Conservation (phyloP, 2,888 invertebrate species). For the Unio delphinus region DNA sequence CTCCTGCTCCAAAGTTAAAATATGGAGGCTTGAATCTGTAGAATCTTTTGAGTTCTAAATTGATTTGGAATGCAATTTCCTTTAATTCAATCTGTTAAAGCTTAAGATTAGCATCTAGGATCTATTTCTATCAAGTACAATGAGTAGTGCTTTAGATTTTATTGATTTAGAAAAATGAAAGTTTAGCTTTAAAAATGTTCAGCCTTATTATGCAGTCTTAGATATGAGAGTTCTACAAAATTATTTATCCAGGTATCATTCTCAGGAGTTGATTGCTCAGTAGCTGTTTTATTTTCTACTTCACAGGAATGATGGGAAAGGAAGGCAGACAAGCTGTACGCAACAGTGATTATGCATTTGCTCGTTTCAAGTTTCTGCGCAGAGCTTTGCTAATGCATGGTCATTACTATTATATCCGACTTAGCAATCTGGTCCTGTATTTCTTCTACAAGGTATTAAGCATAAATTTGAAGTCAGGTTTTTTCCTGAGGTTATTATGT, state of each 20-base stretch:
- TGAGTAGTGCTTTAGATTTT: no score
- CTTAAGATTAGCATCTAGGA: no score
- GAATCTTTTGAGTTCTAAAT: no score
- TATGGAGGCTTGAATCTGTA: no score
- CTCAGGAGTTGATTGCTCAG: no score
- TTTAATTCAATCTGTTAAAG: no score
- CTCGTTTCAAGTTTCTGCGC: slow-evolving; percentile 85
- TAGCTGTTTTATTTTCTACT: not conserved
- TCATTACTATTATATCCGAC: slow-evolving; percentile 85
- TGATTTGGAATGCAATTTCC: no score
- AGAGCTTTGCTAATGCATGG: slow-evolving; percentile 86
- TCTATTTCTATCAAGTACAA: no score
- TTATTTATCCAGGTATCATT: not conserved
- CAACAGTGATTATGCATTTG: slow-evolving; percentile 89
- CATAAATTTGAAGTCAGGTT: not conserved
- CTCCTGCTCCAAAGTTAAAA: no score
- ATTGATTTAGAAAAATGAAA: no score
- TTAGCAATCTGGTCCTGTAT: slow-evolving; percentile 83
- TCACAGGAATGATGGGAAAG: slow-evolving; percentile 74
- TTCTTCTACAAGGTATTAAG: slow-evolving; percentile 83
- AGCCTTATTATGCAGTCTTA: not conserved
- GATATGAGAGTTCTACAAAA: not conserved
- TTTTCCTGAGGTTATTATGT: not conserved
- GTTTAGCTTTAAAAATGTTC: not conserved
- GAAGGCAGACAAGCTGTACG: slow-evolving; percentile 78